Evolutionary conservation across 2,113 vertebrate genomes (phyloP).

Genomic region (Bettongia penicillata): DNA sequence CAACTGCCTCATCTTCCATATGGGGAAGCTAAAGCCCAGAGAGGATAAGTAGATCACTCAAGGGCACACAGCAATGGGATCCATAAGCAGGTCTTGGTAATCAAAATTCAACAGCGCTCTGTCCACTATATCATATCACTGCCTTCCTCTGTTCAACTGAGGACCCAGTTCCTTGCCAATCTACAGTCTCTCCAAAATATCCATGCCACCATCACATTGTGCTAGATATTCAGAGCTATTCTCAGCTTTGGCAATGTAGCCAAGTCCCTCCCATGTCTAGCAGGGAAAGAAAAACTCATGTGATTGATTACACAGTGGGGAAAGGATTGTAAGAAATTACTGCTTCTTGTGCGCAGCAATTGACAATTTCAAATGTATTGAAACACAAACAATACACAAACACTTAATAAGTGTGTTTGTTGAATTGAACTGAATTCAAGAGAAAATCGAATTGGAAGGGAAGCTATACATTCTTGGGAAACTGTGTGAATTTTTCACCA

Average conservation of each 20-base stretch:
- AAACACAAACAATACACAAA: neutral
- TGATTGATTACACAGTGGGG: neutral
- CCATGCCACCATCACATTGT: neutral
- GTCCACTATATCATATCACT: neutral
- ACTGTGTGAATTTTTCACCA: neutral
- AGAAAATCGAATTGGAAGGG: neutral
- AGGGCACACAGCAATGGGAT: neutral
- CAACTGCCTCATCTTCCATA: neutral
- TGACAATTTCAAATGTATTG: neutral
- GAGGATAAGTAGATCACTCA: neutral
- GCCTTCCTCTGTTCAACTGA: neutral
- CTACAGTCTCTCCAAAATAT: neutral
- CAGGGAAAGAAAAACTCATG: neutral
- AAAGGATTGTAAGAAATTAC: neutral
- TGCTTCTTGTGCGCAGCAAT: neutral
- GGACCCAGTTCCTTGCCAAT: neutral
- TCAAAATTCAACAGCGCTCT: neutral
- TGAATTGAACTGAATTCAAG: neutral
- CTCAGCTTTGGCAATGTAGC: neutral
- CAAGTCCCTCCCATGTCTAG: neutral
- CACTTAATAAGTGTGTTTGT: neutral
- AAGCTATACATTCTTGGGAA: neutral
- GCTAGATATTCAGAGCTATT: neutral
- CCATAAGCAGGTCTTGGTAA: neutral
- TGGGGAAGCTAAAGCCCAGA: neutral